Percentiles rank a stretch among this genome's conserved stretches.
Evolutionary conservation across 2,113 vertebrate species (phyloP).

Genomic region (Bufo gargarizans): DNA sequence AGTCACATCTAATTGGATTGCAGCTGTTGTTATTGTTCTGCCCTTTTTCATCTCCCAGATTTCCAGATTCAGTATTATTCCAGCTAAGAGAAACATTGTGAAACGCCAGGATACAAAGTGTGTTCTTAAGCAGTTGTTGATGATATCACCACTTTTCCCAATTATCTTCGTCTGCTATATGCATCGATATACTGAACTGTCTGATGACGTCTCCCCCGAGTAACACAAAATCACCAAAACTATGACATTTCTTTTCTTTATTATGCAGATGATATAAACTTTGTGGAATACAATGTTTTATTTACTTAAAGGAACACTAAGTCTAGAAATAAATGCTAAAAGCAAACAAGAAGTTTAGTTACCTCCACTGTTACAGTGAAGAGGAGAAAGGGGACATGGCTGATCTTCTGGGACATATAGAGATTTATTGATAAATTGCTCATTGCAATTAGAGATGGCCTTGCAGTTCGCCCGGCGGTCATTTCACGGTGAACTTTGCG

Average conservation of each 20-base stretch:
- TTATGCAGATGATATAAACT: not conserved
- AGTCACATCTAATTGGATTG: conserved; percentile 65
- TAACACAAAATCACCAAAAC: not conserved
- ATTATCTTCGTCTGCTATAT: not conserved
- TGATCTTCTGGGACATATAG: too few species aligned
- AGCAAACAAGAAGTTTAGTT: too few species aligned
- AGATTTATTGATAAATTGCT: too few species aligned
- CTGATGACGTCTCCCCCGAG: not conserved
- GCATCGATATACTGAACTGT: not conserved
- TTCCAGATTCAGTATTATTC: conserved; percentile 37
- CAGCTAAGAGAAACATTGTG: conserved; percentile 34
- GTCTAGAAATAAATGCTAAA: too few species aligned
- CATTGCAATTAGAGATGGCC: too few species aligned
- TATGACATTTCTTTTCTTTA: not conserved
- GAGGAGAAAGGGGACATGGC: too few species aligned
- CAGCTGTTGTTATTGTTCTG: conserved; percentile 64
- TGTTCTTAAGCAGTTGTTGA: conserved; percentile 7
- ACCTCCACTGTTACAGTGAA: too few species aligned
- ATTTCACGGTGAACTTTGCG: too few species aligned
- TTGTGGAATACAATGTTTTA: not conserved
- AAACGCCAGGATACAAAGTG: conserved; percentile 16
- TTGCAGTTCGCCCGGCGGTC: too few species aligned
- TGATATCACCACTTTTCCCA: not conserved
- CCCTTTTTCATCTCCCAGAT: conserved; percentile 29
- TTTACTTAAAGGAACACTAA: too few species aligned